Evolutionary conservation across 2,888 invertebrate species (phyloP), one percentile per base, ranked within the genome.

Genomic region (Drosophila siamana): DNA sequence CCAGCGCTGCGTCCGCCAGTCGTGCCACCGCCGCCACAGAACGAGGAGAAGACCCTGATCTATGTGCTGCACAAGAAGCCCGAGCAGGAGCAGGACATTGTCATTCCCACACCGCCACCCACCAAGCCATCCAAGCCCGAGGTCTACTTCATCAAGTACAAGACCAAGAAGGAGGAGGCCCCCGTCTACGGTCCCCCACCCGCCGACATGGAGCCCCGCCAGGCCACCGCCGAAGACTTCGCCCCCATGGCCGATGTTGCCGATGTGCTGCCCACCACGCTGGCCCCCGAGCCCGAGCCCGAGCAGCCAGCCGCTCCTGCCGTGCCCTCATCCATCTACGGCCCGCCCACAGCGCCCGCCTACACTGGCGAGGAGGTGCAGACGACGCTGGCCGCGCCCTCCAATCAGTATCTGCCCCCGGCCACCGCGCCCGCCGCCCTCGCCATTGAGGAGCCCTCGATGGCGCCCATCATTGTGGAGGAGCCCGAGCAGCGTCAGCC

Each of bases 31-130:
- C 94, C 95, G 90, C 94, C 95, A 71, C 96, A 96, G 91, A 96
- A 96, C 91, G 96, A 96, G 93, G 96, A 96, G 92, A 97, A 97
- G 93, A 97, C 97, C 50, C 94, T 97, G 74, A 96, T 97, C 89
- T 97, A 97, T 93, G 97, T 97, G 43, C 93, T 97, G 92, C 96
- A 97, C 88, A 97, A 97, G 94, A 96, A 95, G 91, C 97, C 97
- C 84, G 97, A 97, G 86, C 95, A 96, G 63, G 95, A 95, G 61
- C 95, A 95, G 78, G 96, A 97, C 86, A 95, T 97, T 91, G 93
- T 94, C 78, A 95, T 97, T 80, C 96, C 96, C 40, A 94, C 95
- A 6, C 93, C 95, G 4, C 94, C 95, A 3, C 96, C 97, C 38
- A 96, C 97, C 30, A 96, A 95, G 90, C 97, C 97, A 66, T 95